phyloP scores from a whole-genome alignment of 2,113 vertebrate species.

The Brachionichthys hirsutus region DNA sequence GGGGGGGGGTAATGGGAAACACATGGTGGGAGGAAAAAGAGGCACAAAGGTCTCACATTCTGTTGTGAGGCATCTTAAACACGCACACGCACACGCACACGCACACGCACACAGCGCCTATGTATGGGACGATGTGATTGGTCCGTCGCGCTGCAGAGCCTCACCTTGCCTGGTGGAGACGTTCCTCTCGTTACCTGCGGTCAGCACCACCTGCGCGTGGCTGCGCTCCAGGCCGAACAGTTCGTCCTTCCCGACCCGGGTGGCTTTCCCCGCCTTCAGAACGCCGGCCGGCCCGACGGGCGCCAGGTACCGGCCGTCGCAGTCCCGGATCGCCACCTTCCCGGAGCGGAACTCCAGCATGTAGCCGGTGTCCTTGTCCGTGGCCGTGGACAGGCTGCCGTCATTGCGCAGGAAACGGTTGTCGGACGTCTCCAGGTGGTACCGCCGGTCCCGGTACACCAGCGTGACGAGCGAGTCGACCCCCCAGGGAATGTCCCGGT shows the following conservation, averaged over 20 bases:
- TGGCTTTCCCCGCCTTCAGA: constrained; percentile 86
- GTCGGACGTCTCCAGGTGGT: constrained; percentile 91
- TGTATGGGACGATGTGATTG: too few species aligned
- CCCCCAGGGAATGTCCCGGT: constrained; percentile 94
- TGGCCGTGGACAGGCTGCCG: constrained; percentile 77
- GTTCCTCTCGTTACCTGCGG: constrained; percentile 89
- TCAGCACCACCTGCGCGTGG: constrained; percentile 91
- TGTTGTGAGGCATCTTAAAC: background rate
- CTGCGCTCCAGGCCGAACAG: constrained; percentile 94
- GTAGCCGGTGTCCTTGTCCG: constrained; percentile 86
- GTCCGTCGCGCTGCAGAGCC: constrained; percentile 14
- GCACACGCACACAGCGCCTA: too few species aligned
- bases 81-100: too few species aligned
- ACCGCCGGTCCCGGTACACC: constrained; percentile 90
- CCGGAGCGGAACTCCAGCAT: constrained; percentile 92
- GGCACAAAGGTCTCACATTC: constrained; percentile 18
- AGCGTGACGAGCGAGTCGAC: constrained; percentile 92
- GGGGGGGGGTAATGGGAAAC: constrained; percentile 57
- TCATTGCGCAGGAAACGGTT: constrained; percentile 89
- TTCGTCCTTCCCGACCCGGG: constrained; percentile 90
- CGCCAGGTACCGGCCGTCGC: constrained; percentile 87
- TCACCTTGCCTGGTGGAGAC: constrained; percentile 94
- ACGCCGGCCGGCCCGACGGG: constrained; percentile 90
- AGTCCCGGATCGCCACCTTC: constrained; percentile 91
- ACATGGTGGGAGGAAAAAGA: constrained; percentile 56